phyloP scores from a whole-genome alignment of 2,888 invertebrate species.

The Alloplasta piceator region DNA sequence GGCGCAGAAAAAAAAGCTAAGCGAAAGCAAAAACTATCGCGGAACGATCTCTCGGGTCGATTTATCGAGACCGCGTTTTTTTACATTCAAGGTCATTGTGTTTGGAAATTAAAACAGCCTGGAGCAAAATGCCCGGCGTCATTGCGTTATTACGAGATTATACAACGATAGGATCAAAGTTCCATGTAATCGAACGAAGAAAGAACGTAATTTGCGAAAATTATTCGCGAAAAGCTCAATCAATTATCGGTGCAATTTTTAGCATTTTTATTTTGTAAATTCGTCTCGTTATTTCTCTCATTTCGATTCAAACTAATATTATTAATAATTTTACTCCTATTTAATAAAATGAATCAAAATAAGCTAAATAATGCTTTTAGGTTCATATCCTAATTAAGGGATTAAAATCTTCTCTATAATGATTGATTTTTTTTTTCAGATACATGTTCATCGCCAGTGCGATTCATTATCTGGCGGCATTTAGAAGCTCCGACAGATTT shows the following conservation, averaged over 20 bases:
- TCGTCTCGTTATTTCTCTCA: too few species aligned
- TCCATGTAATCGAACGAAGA: not conserved
- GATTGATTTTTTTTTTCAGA: constrained; percentile 84
- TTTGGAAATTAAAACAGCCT: not conserved
- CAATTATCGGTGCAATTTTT: not conserved
- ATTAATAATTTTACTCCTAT: too few species aligned
- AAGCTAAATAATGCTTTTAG: too few species aligned
- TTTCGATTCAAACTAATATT: too few species aligned
- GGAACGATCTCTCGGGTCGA: constrained; percentile 23
- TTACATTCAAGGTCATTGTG: constrained; percentile 29
- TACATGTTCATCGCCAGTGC: constrained; percentile 92
- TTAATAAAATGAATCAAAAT: too few species aligned
- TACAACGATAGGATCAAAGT: constrained; percentile 40
- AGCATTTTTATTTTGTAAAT: too few species aligned
- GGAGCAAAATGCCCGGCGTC: constrained; percentile 1
- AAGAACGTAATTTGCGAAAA: constrained; percentile 1
- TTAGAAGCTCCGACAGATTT: constrained; percentile 89
- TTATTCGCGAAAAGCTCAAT: not conserved
- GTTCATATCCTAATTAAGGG: too few species aligned
- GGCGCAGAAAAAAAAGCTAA: too few species aligned
- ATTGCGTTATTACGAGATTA: not conserved
- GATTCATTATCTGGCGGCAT: constrained; percentile 88
- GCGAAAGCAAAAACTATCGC: constrained; percentile 10
- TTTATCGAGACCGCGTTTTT: constrained; percentile 11
- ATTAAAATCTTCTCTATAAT: too few species aligned